Percentiles rank a stretch among this genome's conserved stretches.
Conservation (phyloP, 2,888 invertebrate genomes). For the Sesamia inferens region DNA sequence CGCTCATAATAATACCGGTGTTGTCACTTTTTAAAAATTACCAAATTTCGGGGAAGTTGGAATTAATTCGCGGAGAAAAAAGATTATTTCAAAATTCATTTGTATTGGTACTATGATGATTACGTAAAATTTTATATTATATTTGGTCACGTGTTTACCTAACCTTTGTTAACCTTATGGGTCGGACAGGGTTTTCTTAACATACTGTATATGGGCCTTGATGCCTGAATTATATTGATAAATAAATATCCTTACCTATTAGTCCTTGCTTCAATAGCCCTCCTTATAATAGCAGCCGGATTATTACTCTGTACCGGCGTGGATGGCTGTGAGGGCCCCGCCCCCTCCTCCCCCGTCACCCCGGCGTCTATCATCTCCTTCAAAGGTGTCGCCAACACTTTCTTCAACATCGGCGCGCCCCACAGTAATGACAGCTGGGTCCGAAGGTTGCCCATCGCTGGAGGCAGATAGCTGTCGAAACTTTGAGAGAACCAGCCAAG, state of each 20-base stretch:
- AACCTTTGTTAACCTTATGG: no score
- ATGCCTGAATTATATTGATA: no score
- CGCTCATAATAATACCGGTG: no score
- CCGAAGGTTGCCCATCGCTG: conserved; percentile 92
- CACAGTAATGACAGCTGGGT: conserved; percentile 93
- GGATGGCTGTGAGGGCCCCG: conserved; percentile 89
- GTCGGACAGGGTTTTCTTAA: no score
- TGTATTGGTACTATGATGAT: no score
- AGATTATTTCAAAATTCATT: no score
- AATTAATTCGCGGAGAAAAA: no score
- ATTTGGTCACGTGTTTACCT: no score
- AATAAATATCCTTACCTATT: conserved; percentile 80
- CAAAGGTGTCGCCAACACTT: conserved; percentile 80
- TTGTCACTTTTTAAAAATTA: no score
- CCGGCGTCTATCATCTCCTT: conserved; percentile 90
- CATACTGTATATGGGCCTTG: no score
- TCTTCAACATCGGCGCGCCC: conserved; percentile 88
- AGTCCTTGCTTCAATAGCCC: conserved; percentile 88
- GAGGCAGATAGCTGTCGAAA: conserved; percentile 92
- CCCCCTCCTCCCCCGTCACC: conserved; percentile 80
- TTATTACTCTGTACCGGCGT: conserved; percentile 84
- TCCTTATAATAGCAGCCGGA: conserved; percentile 85
- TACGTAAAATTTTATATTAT: no score
- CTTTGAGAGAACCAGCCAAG: conserved; percentile 98
- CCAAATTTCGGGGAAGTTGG: no score